These are phyloP conservation scores for Psittacula cyanocephala DNA, from an alignment of 2,113 vertebrate genomes.

Conservation along the genomic window DNA sequence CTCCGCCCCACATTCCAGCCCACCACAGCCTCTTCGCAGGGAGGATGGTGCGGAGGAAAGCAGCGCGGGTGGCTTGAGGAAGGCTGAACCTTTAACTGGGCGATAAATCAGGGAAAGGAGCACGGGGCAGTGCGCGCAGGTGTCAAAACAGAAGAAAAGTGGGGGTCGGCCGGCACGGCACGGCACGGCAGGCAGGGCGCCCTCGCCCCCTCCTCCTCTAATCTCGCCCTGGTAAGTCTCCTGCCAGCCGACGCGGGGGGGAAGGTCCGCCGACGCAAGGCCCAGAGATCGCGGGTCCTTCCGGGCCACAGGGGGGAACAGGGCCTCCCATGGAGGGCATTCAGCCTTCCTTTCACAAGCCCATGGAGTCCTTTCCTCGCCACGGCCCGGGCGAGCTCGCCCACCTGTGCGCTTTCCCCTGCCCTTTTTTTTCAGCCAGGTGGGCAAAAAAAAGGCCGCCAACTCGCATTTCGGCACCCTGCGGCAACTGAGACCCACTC, in stretches of 20 bases:
- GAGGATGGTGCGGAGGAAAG: neutral
- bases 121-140: constrained; percentile 53
- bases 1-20: neutral
- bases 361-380: neutral
- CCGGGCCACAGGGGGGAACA: neutral
- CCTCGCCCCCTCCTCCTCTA: neutral
- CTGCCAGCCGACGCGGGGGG: neutral
- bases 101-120: constrained; percentile 69
- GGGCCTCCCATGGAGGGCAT: neutral
- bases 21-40: neutral
- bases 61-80: constrained; percentile 39
- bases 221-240: constrained; percentile 37
- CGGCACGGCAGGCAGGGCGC: constrained; percentile 37
- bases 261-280: neutral
- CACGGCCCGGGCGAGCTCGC: rapidly evolving
- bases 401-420: neutral
- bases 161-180: neutral
- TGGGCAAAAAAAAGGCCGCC: no score
- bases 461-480: neutral
- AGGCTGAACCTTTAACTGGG: constrained; percentile 61
- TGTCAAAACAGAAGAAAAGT: constrained; percentile 77
- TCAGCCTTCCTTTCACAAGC: neutral
- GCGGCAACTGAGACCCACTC: neutral
- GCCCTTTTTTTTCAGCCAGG: neutral
- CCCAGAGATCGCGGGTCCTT: neutral